Evolutionary conservation across 2,113 vertebrate species (phyloP), one percentile per base, ranked within the genome.

Genomic region (Platysternon megacephalum): DNA sequence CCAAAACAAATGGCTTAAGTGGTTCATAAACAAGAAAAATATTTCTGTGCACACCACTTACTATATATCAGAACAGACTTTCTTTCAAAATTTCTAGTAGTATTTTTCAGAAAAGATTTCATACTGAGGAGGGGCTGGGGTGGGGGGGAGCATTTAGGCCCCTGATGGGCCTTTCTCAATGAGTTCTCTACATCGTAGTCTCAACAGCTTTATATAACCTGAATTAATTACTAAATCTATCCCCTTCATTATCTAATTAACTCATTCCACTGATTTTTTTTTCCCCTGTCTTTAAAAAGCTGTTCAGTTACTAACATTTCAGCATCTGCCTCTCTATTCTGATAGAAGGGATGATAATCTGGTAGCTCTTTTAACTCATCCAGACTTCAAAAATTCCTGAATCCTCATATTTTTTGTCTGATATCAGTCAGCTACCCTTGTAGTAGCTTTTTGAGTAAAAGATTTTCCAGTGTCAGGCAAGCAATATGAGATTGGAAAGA

Each of bases 281-380:
- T 97, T 76, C 49, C 2, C 53, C 84, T 19, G 74, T 95, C 96
- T 96, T 96, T 96, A 95, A 95, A 97, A 98, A 97, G 93, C 96
- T 97, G 97, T 95, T 97, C 97, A 96, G 95, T 97, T 98, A 97
- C 97, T 97, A 97, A 96, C 94, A 94, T 97, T 97, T 97, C 97
- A 96, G 93, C 94, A 96, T 97, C 95, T 97, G 96, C 79, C 95
- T 97, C 96, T 93, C 87, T 97, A 90, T 97, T 98, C 93, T 86
- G 83, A 95, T 91, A 93, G 95, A 94, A 95, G 96, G 92, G 96
- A 97, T 94, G 96, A 95, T 89, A 94, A 96, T 95, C 92, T 92
- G 95, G 95, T 96, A 88, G 84, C 92, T 97, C 94, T 97, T 95
- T 97, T 97, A 96, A 94, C 96, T 97, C 89, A 10, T 96, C 95